These are phyloP conservation scores for Falco naumanni DNA, from an alignment of 2,797 vertebrate species.

Conservation along the genomic window DNA sequence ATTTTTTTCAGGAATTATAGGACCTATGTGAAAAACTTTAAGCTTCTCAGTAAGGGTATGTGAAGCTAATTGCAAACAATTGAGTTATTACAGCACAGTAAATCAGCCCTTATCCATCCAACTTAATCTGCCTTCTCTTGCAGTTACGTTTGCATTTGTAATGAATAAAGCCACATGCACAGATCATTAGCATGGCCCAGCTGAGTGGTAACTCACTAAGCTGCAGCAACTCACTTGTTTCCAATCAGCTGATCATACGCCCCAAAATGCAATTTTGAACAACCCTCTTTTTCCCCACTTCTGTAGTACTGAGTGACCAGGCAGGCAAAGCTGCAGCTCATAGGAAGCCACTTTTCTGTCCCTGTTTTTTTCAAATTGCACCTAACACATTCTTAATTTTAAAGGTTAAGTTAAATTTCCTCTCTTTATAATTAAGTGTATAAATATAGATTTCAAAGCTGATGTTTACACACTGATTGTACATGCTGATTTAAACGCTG, in stretches of 20 bases:
- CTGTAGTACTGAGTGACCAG: neutral
- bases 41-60: neutral
- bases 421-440: neutral
- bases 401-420: neutral
- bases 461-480: neutral
- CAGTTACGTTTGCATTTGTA: neutral
- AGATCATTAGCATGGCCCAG: neutral
- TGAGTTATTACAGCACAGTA: neutral
- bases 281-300: neutral
- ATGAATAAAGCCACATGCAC: neutral
- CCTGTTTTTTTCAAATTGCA: neutral
- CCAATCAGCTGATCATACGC: neutral
- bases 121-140: neutral
- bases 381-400: neutral
- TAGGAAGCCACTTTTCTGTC: neutral
- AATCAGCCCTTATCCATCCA: neutral
- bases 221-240: neutral
- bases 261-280: neutral
- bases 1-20: neutral
- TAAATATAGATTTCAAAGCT: neutral
- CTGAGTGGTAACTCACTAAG: neutral
- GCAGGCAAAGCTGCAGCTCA: neutral
- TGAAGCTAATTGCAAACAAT: slow-evolving; percentile 22
- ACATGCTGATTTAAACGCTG: neutral
- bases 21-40: neutral